Base-by-base conservation (phyloP, 2,888 invertebrate species). In the Habrosyne pyritoides region DNA sequence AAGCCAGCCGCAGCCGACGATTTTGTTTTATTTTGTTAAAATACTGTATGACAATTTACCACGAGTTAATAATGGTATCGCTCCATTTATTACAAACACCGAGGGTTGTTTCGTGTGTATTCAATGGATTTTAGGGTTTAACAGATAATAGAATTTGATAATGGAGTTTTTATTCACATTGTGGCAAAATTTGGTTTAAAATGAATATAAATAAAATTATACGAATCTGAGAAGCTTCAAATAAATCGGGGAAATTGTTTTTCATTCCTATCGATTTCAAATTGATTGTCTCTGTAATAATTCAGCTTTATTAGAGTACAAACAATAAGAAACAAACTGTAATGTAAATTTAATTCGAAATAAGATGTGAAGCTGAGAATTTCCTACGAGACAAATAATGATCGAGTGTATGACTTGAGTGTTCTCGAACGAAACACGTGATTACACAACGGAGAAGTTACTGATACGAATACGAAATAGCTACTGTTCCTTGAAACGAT, bases 21-120 rank as follows among this genome's bases (percentile, higher is more conserved):
- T 83, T 84, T 84, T 86, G 76, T 86, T 86, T 86, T 86, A 86
- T 86, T 84, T 77, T 79, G 73, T 71, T 79, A 81, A 82, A 85
- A 81, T 79, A 78, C 80, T 79, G 68, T 79, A 78, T 79, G 81
- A 82, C 78, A 67, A 68, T 73, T 80, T 74, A 80, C 67, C 69
- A 66, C 59, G 57, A 57, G 60, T 71, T 69, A 71, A 70, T 75
- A 71, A 71, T 64, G 62, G 61, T 54, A 30, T 64, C 55, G 56
- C 54, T 56, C 61, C 67, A 63, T 66, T 69, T 74, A 68, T 72
- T 66, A 70, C 58, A 66, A 69, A 61, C 59, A 63, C 63, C 57
- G 60, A 59, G 56, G 59, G 67, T 67, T 74, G 74, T 75, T 68
- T 63, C 66, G 61, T 60, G 63, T 24, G 57, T 61, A 60, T 67